Percentiles rank a stretch among this genome's conserved stretches.
These are phyloP conservation scores for Carduelis carduelis DNA, from an alignment of 2,797 vertebrate species.

Conservation along the genomic window DNA sequence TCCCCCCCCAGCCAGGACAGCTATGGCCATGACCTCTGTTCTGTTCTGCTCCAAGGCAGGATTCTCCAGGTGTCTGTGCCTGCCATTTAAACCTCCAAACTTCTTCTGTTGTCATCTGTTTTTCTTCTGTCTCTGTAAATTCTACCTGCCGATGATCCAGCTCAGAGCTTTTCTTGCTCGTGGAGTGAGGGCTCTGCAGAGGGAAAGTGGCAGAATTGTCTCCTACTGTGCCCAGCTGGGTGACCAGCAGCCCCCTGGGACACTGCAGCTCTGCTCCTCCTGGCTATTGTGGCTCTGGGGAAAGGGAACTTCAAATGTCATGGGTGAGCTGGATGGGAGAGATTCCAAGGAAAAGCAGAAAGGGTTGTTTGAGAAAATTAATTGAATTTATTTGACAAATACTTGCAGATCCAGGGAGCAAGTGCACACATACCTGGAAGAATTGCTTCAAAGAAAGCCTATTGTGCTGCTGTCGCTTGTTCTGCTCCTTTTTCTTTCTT, in stretches of 20 bases:
- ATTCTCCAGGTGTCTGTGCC: neutral
- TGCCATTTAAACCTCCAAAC: neutral
- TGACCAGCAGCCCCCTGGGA: neutral
- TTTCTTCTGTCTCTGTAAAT: neutral
- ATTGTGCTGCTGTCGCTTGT: neutral
- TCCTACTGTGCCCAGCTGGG: neutral
- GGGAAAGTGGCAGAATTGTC: rapidly evolving
- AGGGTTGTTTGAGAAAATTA: neutral
- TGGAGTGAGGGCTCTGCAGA: rapidly evolving
- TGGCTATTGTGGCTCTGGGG: neutral
- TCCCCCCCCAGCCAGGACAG: neutral
- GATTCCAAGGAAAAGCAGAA: neutral
- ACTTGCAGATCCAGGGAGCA: neutral
- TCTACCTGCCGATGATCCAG: neutral
- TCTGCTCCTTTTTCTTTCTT: neutral
- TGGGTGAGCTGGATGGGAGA: neutral
- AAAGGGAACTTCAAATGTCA: neutral
- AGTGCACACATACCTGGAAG: neutral
- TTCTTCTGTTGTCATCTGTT: neutral
- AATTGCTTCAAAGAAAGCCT: constrained; percentile 11
- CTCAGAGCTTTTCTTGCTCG: neutral
- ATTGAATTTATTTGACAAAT: constrained; percentile 18
- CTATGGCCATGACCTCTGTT: neutral
- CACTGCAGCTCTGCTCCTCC: neutral
- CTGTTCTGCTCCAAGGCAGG: neutral